A percentile compares a stretch with the other conserved stretches of the same genome.
Evolutionary conservation across 2,797 vertebrate species (phyloP).

Genomic region (Pelochelys cantorii): DNA sequence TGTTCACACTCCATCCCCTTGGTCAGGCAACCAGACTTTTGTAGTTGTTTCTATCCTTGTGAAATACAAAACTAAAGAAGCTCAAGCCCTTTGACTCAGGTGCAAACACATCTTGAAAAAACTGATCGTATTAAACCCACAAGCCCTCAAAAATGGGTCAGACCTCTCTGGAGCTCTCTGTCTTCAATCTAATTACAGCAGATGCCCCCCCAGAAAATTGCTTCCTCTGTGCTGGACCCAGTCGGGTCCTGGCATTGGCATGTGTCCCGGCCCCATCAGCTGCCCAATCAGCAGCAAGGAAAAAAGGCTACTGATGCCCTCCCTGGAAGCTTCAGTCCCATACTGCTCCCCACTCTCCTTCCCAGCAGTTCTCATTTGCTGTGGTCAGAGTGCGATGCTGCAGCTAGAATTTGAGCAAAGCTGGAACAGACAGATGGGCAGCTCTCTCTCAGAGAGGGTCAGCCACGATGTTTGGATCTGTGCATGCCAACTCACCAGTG

Average conservation of each 20-base stretch:
- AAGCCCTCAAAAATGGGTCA: slow-evolving; percentile 49
- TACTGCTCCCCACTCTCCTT: not conserved
- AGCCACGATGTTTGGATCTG: not conserved
- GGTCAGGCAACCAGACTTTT: not conserved
- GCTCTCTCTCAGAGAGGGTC: slow-evolving; percentile 16
- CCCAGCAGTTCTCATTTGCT: not conserved
- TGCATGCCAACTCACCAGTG: slow-evolving; percentile 14
- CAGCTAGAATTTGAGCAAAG: not conserved
- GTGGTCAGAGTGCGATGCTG: not conserved
- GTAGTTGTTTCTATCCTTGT: not conserved
- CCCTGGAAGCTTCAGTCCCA: not conserved
- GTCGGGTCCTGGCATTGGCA: not conserved
- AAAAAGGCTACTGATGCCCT: not conserved
- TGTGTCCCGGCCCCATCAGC: not conserved
- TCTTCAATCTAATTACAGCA: not conserved
- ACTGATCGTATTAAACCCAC: not conserved
- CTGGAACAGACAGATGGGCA: not conserved
- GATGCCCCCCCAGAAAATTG: slow-evolving; percentile 17
- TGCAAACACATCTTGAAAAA: slow-evolving; percentile 17
- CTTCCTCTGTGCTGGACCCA: not conserved
- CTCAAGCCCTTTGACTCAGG: slow-evolving; percentile 16
- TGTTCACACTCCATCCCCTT: not conserved
- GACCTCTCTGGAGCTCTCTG: slow-evolving; percentile 24
- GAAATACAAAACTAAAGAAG: not conserved
- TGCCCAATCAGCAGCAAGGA: not conserved